Evolutionary conservation across 2,113 vertebrate species (phyloP), one percentile per base, ranked within the genome.

Genomic region (Channa maculata): DNA sequence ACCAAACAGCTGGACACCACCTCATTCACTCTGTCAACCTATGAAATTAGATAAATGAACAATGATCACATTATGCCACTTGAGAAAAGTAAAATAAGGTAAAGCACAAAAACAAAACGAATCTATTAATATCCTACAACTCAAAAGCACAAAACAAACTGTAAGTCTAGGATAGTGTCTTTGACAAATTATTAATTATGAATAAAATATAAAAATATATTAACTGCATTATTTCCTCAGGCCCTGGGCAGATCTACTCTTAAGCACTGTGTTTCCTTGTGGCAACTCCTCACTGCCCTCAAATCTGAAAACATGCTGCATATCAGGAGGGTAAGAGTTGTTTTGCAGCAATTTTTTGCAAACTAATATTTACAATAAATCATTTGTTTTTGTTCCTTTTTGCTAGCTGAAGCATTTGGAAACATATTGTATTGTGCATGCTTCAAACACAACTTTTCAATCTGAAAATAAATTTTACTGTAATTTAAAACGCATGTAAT

Each of bases 231-330:
- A 3, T 65, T 3, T 61, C 39, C 80, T 41, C 89, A 98, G 97
- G 93, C 92, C 77, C 72, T 97, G 7, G 52, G 75, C n/a, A 85
- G 83, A 9, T 97, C 95, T 67, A 84, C 69, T 8, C 81, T 98
- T 2, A 93, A 85, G 63, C 95, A 97, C 89, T 74, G 44, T 77
- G 70, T 95, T 0, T 94, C 94, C 59, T 86, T 98, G 0, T 98
- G 97, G 97, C 94, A 96, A 63, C 73, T 97, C 15, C 95, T 98
- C 8, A 93, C 93, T 1, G 90, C 94, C 3, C 87, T 85, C 52
- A 97, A 95, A 59, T 97, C 96, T 0, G 96, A 96, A 83, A 94
- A 91, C 74, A 94, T 94, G 85, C 87, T 96, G 60, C 90, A 77
- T 5, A 92, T 96, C 5, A 94, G 72, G 14, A 94, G 86, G 83